Base-by-base conservation (phyloP, 2,797 vertebrate genomes). In the Sternotherus odoratus region DNA sequence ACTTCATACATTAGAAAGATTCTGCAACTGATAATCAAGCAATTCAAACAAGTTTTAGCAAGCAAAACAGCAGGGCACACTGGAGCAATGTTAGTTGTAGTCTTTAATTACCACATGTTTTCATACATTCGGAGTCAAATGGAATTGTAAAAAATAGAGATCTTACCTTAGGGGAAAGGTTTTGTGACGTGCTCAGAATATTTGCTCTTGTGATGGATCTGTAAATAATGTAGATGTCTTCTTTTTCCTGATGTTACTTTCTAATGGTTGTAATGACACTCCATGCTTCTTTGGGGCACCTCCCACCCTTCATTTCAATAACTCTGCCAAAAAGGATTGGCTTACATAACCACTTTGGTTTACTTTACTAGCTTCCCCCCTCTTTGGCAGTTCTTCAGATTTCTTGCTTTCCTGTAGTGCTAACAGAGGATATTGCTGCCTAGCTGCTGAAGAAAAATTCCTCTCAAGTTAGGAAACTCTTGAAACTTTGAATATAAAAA, bases 381-480 rank as follows among this genome's bases (percentile, higher is more conserved):
- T 72, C 26, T 48, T 75, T 46, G 43, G 72, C 23, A 74, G 11
- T 24, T 17, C 72, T 46, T 30, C 72, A 48, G 24, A 15, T 5
- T 69, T 23, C 26, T 43, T 12, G 28, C 39, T 74, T 28, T 48
- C 48, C 26, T 75, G 28, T 5, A 75, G 43, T 3, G n/a, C 66
- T n/a, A 63, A 19, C 66, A 8, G 26, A 48, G 80, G 56, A 0
- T 57, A 51, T 93, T 74, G 82, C 87, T 94, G 95, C 82, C 3
- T 82, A 66, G 80, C 21, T 6, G 46, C 83, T 23, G 83, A 77
- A 83, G 91, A 0, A 0, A 72, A 8, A 49, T 72, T 89, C 89
- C 91, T 5, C 19, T 66, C 43, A 94, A 80, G 91, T 82, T 23
- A 23, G 89, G 48, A 90, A 95, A 94, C 95, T 92, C 95, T 91